A percentile compares a stretch with the other conserved stretches of the same genome.
Conservation (phyloP, 2,797 vertebrate species). For the Sarcophilus harrisii region DNA sequence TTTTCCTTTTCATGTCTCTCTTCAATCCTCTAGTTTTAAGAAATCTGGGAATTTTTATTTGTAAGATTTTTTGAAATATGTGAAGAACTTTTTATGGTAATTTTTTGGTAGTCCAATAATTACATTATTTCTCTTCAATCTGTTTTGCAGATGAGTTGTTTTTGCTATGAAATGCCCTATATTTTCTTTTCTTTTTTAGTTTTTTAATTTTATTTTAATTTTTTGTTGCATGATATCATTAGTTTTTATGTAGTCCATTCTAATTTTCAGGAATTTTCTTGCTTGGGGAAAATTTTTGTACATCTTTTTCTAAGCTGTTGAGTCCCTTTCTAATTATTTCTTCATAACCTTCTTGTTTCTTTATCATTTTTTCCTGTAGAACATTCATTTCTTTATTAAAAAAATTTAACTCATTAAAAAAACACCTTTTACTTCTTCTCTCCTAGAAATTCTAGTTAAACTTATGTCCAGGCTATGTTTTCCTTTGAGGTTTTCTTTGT, state of each 20-base stretch:
- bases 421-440: neutral
- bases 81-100: neutral
- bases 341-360: neutral
- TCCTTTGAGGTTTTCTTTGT: neutral
- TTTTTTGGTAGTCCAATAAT: neutral
- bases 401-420: neutral
- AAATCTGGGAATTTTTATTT: neutral
- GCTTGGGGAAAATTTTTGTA: neutral
- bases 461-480: neutral
- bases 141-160: neutral
- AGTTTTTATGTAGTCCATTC: neutral
- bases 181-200: neutral
- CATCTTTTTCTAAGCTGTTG: neutral
- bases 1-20: neutral
- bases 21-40: neutral
- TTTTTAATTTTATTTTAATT: neutral
- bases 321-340: neutral
- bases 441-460: neutral
- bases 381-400: neutral
- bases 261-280: neutral
- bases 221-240: neutral
- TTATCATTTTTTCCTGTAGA: neutral
- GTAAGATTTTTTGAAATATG: neutral
- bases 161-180: neutral
- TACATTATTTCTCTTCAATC: neutral